Evolutionary conservation across 2,113 vertebrate genomes (phyloP).

Genomic region (Lathamus discolor): DNA sequence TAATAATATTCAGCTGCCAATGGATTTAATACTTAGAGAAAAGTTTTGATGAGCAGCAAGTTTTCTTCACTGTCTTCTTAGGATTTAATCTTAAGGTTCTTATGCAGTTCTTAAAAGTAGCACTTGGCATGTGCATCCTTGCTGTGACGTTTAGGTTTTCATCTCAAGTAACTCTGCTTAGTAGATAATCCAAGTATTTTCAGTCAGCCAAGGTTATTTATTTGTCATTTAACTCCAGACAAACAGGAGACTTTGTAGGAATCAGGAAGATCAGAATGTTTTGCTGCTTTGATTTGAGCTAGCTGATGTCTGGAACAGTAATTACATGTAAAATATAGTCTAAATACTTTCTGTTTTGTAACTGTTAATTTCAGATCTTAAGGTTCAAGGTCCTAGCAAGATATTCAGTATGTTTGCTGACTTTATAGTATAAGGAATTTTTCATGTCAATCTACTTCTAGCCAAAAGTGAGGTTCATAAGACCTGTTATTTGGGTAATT

Average conservation of each 20-base stretch:
- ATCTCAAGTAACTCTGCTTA: not conserved
- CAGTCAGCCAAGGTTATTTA: slow-evolving; percentile 1
- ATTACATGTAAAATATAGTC: not conserved
- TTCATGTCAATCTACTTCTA: not conserved
- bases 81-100: not conserved
- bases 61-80: not conserved
- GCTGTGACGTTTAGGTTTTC: not conserved
- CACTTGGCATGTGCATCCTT: not conserved
- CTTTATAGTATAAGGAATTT: not conserved
- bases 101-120: not conserved
- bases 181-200: not conserved
- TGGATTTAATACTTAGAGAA: not conserved
- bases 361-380: not conserved
- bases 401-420: not conserved
- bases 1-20: not conserved
- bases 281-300: not conserved
- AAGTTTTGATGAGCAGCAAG: not conserved
- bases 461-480: not conserved
- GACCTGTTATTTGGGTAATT: not conserved
- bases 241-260: not conserved
- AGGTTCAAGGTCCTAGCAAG: not conserved
- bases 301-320: not conserved
- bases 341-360: not conserved
- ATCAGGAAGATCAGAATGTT: not conserved
- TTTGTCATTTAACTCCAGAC: not conserved